phyloP scores from a whole-genome alignment of 2,888 invertebrate species.

The Lasiommata megera region DNA sequence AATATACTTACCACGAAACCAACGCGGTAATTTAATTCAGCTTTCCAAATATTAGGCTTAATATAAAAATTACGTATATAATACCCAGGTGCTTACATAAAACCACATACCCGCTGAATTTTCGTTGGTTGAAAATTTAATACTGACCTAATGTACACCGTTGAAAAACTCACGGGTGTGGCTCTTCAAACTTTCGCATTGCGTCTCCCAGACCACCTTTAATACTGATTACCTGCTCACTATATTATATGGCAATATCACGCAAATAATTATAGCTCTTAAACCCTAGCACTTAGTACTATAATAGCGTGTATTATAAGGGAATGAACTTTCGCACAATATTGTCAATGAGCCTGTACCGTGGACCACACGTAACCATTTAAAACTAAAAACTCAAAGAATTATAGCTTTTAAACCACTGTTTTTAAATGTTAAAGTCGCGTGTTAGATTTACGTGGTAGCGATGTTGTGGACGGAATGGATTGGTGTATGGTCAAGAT shows the following conservation, averaged over 20 bases:
- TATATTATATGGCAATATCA: not conserved
- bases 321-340: constrained; percentile 1
- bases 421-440: not conserved
- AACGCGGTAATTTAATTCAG: too few relatives aligned
- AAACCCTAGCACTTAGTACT: not conserved
- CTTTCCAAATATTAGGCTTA: too few relatives aligned
- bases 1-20: too few relatives aligned
- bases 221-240: constrained; percentile 11
- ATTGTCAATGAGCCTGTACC: constrained; percentile 10
- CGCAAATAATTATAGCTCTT: not conserved
- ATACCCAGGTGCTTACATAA: too few relatives aligned
- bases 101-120: too few relatives aligned
- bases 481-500: not conserved
- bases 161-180: constrained; percentile 34
- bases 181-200: constrained; percentile 40
- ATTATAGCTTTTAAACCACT: constrained; percentile 10
- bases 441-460: not conserved
- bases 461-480: too few relatives aligned
- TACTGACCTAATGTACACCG: constrained; percentile 28
- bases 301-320: not conserved
- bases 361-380: constrained; percentile 17
- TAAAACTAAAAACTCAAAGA: constrained; percentile 6
- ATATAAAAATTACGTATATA: too few relatives aligned
- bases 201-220: constrained; percentile 32
- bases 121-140: not conserved